A percentile compares a stretch with the other conserved stretches of the same genome.
phyloP scores from a whole-genome alignment of 92 coral and sea anemone genomes.

The Parazoanthus atlanticus region DNA sequence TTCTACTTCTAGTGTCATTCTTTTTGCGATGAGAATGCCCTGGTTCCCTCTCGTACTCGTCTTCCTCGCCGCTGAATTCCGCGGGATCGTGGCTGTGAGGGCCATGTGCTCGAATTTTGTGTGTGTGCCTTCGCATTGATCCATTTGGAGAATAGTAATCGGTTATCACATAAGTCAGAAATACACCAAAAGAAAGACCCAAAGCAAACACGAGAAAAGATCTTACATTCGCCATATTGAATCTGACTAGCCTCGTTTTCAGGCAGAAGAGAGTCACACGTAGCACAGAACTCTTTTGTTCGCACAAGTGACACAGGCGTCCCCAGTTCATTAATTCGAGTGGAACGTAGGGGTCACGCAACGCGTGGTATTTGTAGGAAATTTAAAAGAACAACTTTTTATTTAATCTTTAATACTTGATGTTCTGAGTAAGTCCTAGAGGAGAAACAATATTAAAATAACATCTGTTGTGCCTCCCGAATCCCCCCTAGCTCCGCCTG shows the following conservation, averaged over 20 bases:
- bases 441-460: not conserved
- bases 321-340: too few species aligned
- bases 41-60: slow-evolving; percentile 31
- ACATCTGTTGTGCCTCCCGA: not conserved
- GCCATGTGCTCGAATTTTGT: not conserved
- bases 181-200: slow-evolving; percentile 77
- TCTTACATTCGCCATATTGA: slow-evolving; percentile 64
- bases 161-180: slow-evolving; percentile 58
- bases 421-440: too few species aligned
- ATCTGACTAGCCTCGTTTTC: slow-evolving; percentile 36
- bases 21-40: slow-evolving; percentile 55
- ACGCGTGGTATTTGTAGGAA: not conserved
- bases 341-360: not conserved
- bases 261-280: not conserved
- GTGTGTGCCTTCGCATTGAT: slow-evolving; percentile 20
- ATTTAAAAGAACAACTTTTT: too few species aligned
- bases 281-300: not conserved
- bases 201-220: slow-evolving; percentile 65
- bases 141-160: slow-evolving; percentile 53
- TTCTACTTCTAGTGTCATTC: slow-evolving; percentile 45
- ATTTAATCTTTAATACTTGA: too few species aligned
- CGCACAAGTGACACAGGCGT: too few species aligned
- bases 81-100: slow-evolving; percentile 18
- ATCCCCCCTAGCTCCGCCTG: not conserved
- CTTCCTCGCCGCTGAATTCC: slow-evolving; percentile 28